Evolutionary conservation across 2,113 vertebrate genomes (phyloP), one percentile per base, ranked within the genome.

Genomic region (Atractosteus spatula): DNA sequence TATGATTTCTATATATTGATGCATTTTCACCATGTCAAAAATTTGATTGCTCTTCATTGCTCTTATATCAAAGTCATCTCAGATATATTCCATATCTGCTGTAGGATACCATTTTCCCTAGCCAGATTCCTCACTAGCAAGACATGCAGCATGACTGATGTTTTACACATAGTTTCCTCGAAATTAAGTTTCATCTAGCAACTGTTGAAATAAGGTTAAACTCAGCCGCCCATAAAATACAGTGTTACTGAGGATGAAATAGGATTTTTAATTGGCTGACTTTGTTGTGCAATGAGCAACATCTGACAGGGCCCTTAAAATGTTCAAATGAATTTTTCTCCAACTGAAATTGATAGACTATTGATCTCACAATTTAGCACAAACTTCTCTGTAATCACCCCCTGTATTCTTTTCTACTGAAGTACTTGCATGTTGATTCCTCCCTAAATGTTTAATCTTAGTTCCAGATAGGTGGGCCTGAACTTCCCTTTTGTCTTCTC

Each of bases 221-320:
- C 78, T 74, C 76, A 81, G 75, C 82, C 86, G 88, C 85, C 83
- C 87, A 88, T 86, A 89, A 90, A 91, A 91, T 88, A 89, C 88
- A 91, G 88, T 85, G 85, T 91, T 89, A 90, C 90, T 91, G 88
- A 89, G 86, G 86, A 88, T 91, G 87, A 90, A 91, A 89, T 90
- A 83, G 89, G 86, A 88, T 91, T 91, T 91, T 88, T 90, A 90
- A 91, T 91, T 90, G 87, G 83, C 83, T 89, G 83, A 61, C 87
- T 69, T 80, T 71, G 72, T 77, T 74, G 81, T 77, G 67, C 77
- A 55, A 72, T 66, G 73, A 77, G 80, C 80, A 86, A 86, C 87
- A 78, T 81, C 79, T 78, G 74, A 71, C 29, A 73, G 79, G 68
- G 69, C 55, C 74, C 17, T 68, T 29, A 29, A 29, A 51, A 51